These are phyloP conservation scores for Styela plicata DNA, from an alignment of 23 tunicate species.

Conservation along the genomic window DNA sequence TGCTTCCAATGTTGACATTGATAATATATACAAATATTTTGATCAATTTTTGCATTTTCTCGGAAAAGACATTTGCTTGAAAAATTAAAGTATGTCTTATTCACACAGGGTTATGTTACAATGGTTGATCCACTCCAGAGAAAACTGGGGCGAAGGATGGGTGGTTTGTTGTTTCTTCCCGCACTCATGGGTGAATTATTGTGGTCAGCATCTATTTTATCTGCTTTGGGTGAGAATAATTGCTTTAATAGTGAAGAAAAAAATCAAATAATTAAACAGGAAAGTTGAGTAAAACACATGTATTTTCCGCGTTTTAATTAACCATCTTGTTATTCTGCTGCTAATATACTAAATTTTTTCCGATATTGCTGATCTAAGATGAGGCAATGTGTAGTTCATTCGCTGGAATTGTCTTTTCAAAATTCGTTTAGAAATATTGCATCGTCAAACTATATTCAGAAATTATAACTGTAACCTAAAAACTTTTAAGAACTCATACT, in stretches of 20 bases:
- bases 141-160: constrained; percentile 66
- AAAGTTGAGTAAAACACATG: too few relatives aligned
- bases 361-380: too few relatives aligned
- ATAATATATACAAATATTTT: neutral
- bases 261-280: too few relatives aligned
- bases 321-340: neutral
- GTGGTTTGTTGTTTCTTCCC: constrained; percentile 79
- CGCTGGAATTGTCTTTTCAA: too few relatives aligned
- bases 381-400: too few relatives aligned
- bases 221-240: constrained; percentile 68
- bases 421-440: too few relatives aligned
- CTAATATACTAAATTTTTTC: too few relatives aligned
- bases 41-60: neutral
- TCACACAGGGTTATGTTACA: constrained; percentile 66
- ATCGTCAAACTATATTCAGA: too few relatives aligned
- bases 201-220: constrained; percentile 85
- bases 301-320: too few relatives aligned
- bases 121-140: constrained; percentile 91
- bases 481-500: too few relatives aligned
- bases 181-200: constrained; percentile 90
- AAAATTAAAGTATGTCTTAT: neutral
- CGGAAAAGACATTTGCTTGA: neutral
- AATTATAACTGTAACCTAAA: too few relatives aligned
- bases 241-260: neutral
- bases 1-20: neutral